Base-by-base conservation (phyloP, 2,113 vertebrate species). In the Lophius piscatorius region DNA sequence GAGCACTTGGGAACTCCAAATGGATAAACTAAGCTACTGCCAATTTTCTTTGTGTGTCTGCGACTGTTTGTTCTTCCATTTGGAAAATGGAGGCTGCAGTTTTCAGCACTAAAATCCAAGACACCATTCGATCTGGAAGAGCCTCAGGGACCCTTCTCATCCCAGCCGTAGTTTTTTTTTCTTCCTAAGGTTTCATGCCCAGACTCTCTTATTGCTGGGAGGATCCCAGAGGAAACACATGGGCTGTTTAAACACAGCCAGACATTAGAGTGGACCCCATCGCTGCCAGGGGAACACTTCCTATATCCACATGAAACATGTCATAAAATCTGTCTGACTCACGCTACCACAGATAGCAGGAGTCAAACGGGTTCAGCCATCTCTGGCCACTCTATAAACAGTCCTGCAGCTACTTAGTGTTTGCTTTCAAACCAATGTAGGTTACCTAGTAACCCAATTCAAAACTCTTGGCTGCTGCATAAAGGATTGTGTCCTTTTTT, bases 121-220 rank as follows among this genome's bases (percentile, higher is more conserved):
- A 87, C 90, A 90, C 91, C 91, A 91, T 78, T 91, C 47, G 88
- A 67, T 86, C 91, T 90, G 85, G 85, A 91, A 85, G 90, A 91
- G 88, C 91, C 91, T 91, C 76, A 69, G 88, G 91, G 91, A 91
- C 91, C 90, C 70, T 84, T 83, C 73, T 82, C 77, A 84, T 84
- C 83, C 68, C 73, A 67, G 64, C 68, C 71, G 29, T 38, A 70
- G 78, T 75, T 24, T 59, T 82, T 39, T 55, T 62, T 40, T 67
- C 23, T 18, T 49, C 89, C 76, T 64, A 90, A 80, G 81, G 81
- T 84, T n/a, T 85, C 74, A 59, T 87, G 78, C 90, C 89, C 87
- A 90, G 84, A 87, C 75, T 85, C 80, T 76, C 80, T 87, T 83
- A 81, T 78, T 86, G 80, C 80, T 74, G 78, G 68, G 86, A 86